phyloP scores from a whole-genome alignment of 2,888 invertebrate genomes.

The Molanna angustata region DNA sequence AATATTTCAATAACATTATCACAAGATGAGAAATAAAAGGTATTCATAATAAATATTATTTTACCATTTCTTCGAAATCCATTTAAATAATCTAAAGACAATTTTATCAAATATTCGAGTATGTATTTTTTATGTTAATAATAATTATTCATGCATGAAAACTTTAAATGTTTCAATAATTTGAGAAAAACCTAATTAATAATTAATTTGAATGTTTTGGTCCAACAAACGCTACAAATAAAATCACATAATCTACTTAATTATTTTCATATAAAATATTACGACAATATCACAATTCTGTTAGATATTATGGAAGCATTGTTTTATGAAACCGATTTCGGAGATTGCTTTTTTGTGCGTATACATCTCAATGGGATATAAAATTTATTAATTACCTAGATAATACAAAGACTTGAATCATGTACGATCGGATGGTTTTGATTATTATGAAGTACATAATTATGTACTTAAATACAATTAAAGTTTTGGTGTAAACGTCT shows the following conservation, averaged over 20 bases:
- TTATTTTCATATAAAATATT: background rate
- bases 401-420: no score
- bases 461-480: no score
- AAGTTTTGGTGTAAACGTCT: no score
- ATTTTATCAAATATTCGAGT: background rate
- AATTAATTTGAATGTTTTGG: slow-evolving; percentile 22
- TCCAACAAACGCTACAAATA: slow-evolving; percentile 30
- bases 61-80: no score
- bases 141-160: background rate
- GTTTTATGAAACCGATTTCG: slow-evolving; percentile 18
- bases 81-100: no score
- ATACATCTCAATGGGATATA: slow-evolving; percentile 15
- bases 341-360: slow-evolving; percentile 26
- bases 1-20: no score
- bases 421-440: no score
- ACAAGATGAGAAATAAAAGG: no score
- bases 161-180: no score
- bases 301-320: slow-evolving; percentile 29
- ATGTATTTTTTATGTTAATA: background rate
- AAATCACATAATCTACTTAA: slow-evolving; percentile 17
- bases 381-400: no score
- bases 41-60: no score
- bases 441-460: no score
- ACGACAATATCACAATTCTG: slow-evolving; percentile 30
- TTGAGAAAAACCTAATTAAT: background rate